Conservation (phyloP, 2,113 vertebrate genomes). For the Rhinolophus ferrumequinum region DNA sequence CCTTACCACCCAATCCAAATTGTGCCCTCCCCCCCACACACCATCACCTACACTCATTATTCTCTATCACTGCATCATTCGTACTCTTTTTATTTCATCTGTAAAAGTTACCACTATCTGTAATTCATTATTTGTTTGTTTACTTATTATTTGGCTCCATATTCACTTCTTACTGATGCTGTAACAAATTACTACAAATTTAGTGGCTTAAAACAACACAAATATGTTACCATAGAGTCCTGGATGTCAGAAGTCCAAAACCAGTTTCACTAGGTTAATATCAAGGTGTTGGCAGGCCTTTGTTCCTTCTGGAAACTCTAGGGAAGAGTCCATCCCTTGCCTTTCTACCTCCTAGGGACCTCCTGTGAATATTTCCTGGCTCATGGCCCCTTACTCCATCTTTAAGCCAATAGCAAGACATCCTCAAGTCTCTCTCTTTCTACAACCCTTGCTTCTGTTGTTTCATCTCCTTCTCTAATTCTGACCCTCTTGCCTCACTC, state of each 20-base stretch:
- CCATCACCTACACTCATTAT: neutral
- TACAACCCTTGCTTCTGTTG: neutral
- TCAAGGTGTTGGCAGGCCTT: neutral
- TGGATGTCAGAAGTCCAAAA: neutral
- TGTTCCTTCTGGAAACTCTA: neutral
- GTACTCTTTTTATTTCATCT: neutral
- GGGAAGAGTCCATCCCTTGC: neutral
- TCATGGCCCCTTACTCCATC: neutral
- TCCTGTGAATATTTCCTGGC: neutral
- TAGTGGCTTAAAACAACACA: neutral
- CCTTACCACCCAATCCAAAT: neutral
- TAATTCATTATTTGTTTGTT: neutral
- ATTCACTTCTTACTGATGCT: neutral
- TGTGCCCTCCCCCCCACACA: neutral
- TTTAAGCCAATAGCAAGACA: neutral
- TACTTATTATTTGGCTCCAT: neutral
- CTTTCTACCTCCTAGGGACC: neutral
- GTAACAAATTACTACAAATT: neutral
- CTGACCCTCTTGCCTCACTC: neutral
- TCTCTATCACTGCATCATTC: neutral
- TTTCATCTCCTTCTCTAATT: neutral
- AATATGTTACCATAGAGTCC: neutral
- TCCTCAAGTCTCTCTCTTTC: neutral
- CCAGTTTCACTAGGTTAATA: neutral
- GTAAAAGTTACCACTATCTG: neutral